A percentile compares a stretch with the other conserved stretches of the same genome.
Conservation (phyloP, 2,797 vertebrate genomes). For the Ataeniobius toweri region DNA sequence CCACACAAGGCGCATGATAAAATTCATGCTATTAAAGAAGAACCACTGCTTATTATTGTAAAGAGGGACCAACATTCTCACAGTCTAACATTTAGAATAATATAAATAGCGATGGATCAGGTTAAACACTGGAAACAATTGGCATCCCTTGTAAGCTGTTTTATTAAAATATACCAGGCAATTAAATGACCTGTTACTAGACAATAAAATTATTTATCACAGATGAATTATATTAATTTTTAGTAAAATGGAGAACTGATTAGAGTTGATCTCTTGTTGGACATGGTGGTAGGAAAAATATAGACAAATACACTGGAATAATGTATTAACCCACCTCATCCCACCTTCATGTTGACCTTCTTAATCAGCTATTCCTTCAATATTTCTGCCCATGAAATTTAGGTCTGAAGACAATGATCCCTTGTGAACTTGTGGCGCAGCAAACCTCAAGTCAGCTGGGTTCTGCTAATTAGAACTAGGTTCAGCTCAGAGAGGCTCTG, state of each 20-base stretch:
- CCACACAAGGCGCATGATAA: neutral
- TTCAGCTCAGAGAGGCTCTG: conserved; percentile 33
- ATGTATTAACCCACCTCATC: conserved; percentile 53
- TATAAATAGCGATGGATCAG: neutral
- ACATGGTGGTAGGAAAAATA: conserved; percentile 33
- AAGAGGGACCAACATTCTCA: neutral
- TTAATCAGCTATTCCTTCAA: conserved; percentile 63
- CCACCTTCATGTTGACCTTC: conserved; percentile 38
- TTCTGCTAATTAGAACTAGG: conserved; percentile 46
- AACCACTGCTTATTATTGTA: neutral
- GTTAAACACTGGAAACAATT: neutral
- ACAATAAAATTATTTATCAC: neutral
- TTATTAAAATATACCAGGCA: neutral
- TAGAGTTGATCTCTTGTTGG: conserved; percentile 9
- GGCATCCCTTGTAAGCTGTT: neutral
- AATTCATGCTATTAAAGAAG: neutral
- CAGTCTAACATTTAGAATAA: neutral
- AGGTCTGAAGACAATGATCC: conserved; percentile 36
- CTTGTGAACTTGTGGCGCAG: conserved; percentile 21
- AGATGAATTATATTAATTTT: neutral
- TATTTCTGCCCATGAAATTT: conserved; percentile 42
- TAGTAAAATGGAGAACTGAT: conserved; percentile 14
- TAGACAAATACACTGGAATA: conserved; percentile 29
- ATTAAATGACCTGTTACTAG: neutral
- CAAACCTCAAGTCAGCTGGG: conserved; percentile 44